These are phyloP conservation scores for Helobdella robusta DNA, from an alignment of 2,888 invertebrate genomes.

Conservation along the genomic window DNA sequence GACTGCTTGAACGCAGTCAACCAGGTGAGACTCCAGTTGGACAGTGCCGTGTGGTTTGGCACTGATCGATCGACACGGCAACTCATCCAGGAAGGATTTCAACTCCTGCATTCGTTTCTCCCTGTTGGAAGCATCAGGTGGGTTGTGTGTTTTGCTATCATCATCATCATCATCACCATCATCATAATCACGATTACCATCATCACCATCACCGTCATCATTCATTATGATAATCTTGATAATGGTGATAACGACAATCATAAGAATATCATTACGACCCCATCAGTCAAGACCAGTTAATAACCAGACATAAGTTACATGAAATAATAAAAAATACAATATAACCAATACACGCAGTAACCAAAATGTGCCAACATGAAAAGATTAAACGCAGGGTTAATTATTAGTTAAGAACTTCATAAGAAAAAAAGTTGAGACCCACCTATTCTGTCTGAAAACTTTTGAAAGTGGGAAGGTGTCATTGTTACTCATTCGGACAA, in stretches of 20 bases:
- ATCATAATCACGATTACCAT: slow-evolving; percentile 5
- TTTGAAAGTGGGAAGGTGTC: slow-evolving; percentile 52
- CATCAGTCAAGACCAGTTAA: background rate
- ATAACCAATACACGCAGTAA: no score
- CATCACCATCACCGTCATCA: slow-evolving; percentile 13
- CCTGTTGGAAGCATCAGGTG: background rate
- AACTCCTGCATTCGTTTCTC: background rate
- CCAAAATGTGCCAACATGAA: no score
- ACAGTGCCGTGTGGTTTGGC: no score
- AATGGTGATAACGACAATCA: background rate
- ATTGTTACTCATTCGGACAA: slow-evolving; percentile 47
- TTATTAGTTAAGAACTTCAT: no score
- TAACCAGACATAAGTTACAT: background rate
- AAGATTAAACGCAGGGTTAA: no score
- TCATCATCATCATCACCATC: slow-evolving; percentile 16
- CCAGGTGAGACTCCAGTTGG: no score
- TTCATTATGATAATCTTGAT: background rate
- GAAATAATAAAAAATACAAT: no score
- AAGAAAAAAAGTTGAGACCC: slow-evolving; percentile 35
- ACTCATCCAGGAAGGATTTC: background rate
- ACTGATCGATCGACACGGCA: no score
- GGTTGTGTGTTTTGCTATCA: background rate
- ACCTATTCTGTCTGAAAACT: slow-evolving; percentile 56
- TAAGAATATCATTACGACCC: background rate
- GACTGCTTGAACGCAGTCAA: no score